Percentiles rank a stretch among this genome's conserved stretches.
phyloP scores from a whole-genome alignment of 2,888 invertebrate genomes.

The Oxyteleia sp. region DNA sequence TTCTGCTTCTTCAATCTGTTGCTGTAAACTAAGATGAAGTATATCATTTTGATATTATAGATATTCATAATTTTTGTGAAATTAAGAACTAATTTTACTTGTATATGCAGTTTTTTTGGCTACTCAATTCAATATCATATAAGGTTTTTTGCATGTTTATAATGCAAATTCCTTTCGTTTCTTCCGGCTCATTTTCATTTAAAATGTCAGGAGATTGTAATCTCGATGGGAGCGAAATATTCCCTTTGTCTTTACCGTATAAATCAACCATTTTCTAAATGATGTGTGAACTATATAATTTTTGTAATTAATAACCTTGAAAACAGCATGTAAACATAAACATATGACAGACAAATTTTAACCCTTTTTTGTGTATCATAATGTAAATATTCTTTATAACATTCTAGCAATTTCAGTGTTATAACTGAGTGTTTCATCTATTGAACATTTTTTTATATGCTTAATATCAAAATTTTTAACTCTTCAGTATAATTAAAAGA shows the following conservation, averaged over 20 bases:
- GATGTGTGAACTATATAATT: background rate
- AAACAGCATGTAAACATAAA: slow-evolving; percentile 6
- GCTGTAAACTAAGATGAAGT: slow-evolving; percentile 77
- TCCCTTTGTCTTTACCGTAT: slow-evolving; percentile 47
- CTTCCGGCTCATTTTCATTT: slow-evolving; percentile 36
- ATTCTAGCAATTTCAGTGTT: too few relatives aligned
- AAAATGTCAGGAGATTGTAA: slow-evolving; percentile 76
- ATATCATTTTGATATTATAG: background rate
- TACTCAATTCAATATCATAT: slow-evolving; percentile 76
- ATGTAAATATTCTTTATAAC: too few relatives aligned
- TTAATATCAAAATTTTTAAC: too few relatives aligned
- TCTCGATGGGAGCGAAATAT: slow-evolving; percentile 70
- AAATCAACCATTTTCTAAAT: slow-evolving; percentile 57
- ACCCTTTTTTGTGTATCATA: too few relatives aligned
- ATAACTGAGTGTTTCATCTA: too few relatives aligned
- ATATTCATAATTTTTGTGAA: background rate
- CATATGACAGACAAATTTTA: slow-evolving; percentile 15
- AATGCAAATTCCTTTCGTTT: slow-evolving; percentile 71
- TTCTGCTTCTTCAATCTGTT: slow-evolving; percentile 76
- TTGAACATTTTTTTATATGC: too few relatives aligned
- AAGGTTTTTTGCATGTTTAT: slow-evolving; percentile 79
- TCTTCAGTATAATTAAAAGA: too few relatives aligned
- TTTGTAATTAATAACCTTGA: slow-evolving; percentile 2
- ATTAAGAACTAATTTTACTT: slow-evolving; percentile 71
- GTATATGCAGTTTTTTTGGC: slow-evolving; percentile 76